Percentiles rank a stretch among this genome's conserved stretches.
Conservation (phyloP, 2,888 invertebrate species). For the Tyria jacobaeae region DNA sequence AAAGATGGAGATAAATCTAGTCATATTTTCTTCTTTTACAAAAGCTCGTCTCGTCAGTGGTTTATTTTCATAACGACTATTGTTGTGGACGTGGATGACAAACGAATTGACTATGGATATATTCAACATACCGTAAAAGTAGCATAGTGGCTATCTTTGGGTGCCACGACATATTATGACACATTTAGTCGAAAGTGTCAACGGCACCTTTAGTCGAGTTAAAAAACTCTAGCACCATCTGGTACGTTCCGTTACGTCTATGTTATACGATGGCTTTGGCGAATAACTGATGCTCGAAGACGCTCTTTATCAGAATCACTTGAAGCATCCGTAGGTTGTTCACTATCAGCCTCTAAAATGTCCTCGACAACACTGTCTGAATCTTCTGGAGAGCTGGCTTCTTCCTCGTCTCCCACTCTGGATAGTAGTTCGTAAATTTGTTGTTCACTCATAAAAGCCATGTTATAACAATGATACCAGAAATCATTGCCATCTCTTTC, state of each 20-base stretch:
- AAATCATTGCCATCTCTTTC: conserved; percentile 15
- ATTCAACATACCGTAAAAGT: conserved; percentile 39
- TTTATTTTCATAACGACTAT: neutral
- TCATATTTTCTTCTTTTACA: neutral
- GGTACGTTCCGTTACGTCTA: no score
- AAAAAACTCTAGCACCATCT: conserved; percentile 31
- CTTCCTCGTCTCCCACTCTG: conserved; percentile 20
- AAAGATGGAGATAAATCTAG: no score
- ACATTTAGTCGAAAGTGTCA: neutral
- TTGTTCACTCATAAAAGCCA: neutral
- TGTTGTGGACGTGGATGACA: conserved; percentile 31
- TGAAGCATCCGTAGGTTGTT: conserved; percentile 25
- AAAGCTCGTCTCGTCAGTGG: conserved; percentile 6
- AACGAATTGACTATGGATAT: conserved; percentile 30
- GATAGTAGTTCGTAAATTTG: conserved; percentile 1
- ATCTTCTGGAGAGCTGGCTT: conserved; percentile 19
- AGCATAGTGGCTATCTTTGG: conserved; percentile 33
- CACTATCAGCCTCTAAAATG: conserved; percentile 23
- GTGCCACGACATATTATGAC: conserved; percentile 18
- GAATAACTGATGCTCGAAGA: conserved; percentile 19
- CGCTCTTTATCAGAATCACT: conserved; percentile 22
- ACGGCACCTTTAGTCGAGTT: conserved; percentile 35
- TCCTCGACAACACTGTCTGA: conserved; percentile 22
- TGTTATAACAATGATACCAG: conserved; percentile 15
- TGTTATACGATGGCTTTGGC: conserved; percentile 15